A percentile compares a stretch with the other conserved stretches of the same genome.
Conservation (phyloP, 1,140 invertebrate genomes). For the Coptotermes formosanus region DNA sequence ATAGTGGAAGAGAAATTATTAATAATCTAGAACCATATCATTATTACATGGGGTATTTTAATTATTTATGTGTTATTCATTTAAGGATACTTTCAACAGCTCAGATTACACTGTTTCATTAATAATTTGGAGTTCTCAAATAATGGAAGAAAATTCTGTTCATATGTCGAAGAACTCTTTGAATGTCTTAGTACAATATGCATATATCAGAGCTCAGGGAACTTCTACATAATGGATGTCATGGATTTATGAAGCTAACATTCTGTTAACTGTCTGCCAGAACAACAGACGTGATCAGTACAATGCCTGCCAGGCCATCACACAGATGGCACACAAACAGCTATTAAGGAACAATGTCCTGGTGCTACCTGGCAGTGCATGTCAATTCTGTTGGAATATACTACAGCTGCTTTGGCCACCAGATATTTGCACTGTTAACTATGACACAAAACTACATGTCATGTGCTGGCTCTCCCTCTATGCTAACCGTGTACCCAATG, state of each 20-base stretch:
- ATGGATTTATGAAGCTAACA: not conserved
- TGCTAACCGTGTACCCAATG: not conserved
- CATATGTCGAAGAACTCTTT: no score
- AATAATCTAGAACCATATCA: no score
- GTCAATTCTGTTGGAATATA: not conserved
- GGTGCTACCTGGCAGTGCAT: not conserved
- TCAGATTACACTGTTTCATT: no score
- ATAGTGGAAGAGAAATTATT: no score
- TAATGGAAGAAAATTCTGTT: no score
- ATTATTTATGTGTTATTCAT: no score
- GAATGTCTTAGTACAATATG: not conserved
- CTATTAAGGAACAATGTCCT: not conserved
- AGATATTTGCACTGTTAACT: not conserved
- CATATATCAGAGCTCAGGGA: not conserved
- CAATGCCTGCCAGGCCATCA: not conserved
- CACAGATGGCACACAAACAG: not conserved
- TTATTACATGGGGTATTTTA: no score
- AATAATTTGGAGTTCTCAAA: no score
- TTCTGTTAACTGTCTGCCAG: not conserved
- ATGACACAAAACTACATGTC: not conserved
- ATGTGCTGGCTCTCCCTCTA: not conserved
- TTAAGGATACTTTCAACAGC: no score
- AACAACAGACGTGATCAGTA: not conserved
- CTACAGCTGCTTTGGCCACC: conserved; percentile 6
- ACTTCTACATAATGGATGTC: not conserved